These are phyloP conservation scores for Colinus virginianus DNA, from an alignment of 2,113 vertebrate genomes.

Conservation along the genomic window DNA sequence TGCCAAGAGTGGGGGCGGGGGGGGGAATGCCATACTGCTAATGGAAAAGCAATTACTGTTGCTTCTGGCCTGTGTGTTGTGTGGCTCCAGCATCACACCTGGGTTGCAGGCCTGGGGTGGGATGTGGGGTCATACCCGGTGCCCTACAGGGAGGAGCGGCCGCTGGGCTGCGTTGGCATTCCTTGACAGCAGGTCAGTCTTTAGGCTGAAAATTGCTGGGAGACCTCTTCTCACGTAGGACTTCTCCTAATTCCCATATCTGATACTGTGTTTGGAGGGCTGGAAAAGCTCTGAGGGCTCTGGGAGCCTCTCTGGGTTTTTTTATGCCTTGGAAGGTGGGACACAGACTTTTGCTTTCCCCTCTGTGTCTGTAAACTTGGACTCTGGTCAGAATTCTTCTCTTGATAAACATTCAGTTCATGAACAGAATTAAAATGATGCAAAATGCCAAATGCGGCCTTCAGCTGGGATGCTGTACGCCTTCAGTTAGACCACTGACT, in stretches of 20 bases:
- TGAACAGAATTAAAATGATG: neutral
- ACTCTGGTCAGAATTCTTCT: neutral
- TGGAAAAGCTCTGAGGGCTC: neutral
- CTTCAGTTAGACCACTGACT: fast-evolving
- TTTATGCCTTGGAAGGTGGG: neutral
- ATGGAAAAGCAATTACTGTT: conserved; percentile 11
- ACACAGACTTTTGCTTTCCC: too few relatives aligned
- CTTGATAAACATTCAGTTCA: neutral
- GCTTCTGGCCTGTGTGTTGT: neutral
- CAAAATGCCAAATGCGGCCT: fast-evolving
- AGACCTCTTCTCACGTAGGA: fast-evolving
- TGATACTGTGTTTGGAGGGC: neutral
- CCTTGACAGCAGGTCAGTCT: neutral
- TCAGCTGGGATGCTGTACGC: neutral
- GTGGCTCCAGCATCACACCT: neutral
- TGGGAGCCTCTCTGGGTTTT: neutral
- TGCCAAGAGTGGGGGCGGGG: neutral
- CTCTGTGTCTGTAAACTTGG: neutral
- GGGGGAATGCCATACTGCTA: neutral
- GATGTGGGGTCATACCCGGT: neutral
- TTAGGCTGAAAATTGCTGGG: neutral
- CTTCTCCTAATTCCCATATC: neutral
- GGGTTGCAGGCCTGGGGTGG: neutral
- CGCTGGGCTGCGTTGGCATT: too few relatives aligned
- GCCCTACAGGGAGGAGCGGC: neutral